Evolutionary conservation across 2,797 vertebrate species (phyloP).

Genomic region (Ctenopoma multispine): DNA sequence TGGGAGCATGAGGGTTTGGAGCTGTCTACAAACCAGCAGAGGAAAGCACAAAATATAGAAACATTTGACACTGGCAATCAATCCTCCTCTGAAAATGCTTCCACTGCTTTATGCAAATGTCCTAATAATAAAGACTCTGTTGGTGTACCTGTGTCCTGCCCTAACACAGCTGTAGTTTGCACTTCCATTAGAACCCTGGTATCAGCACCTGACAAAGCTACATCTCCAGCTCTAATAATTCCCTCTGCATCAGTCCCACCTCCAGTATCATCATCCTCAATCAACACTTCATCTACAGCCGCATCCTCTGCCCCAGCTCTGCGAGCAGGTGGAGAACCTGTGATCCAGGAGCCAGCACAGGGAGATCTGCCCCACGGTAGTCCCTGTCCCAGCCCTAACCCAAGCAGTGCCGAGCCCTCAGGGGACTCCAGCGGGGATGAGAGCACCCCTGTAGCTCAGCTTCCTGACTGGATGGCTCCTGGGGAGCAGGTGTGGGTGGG

Average conservation of each 20-base stretch:
- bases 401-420: slow-evolving; percentile 71
- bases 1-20: slow-evolving; percentile 49
- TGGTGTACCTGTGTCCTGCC: slow-evolving; percentile 31
- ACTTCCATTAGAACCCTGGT: slow-evolving; percentile 37
- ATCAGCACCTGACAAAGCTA: slow-evolving; percentile 30
- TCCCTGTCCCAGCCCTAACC: slow-evolving; percentile 74
- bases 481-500: slow-evolving; percentile 89
- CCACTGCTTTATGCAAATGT: slow-evolving; percentile 37
- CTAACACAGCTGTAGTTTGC: slow-evolving; percentile 34
- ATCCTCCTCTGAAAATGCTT: slow-evolving; percentile 11
- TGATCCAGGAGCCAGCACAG: slow-evolving; percentile 77
- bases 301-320: slow-evolving; percentile 41
- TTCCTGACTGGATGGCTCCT: slow-evolving; percentile 86
- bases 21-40: slow-evolving; percentile 28
- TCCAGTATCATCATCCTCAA: slow-evolving; percentile 24
- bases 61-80: slow-evolving; percentile 53
- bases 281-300: slow-evolving; percentile 22
- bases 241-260: slow-evolving; percentile 29
- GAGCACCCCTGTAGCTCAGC: slow-evolving; percentile 78
- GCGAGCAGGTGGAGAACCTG: slow-evolving; percentile 78
- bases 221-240: slow-evolving; percentile 13
- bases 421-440: slow-evolving; percentile 84
- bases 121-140: slow-evolving; percentile 49
- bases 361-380: slow-evolving; percentile 80
- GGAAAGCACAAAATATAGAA: slow-evolving; percentile 29